These are phyloP conservation scores for Falco punctatus DNA, from an alignment of 2,113 vertebrate species.

Conservation along the genomic window DNA sequence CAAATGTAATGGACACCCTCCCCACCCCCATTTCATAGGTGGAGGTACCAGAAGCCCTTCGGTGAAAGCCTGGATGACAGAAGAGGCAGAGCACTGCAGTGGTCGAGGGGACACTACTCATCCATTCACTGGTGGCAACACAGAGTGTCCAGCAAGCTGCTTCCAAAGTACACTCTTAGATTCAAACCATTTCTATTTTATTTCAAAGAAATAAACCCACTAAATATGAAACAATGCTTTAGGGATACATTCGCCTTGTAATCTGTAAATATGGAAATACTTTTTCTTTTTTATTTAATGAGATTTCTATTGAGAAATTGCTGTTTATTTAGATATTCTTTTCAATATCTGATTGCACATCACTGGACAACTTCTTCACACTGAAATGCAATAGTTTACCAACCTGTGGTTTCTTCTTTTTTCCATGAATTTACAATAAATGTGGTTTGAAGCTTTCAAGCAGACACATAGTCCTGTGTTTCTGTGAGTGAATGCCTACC, in stretches of 20 bases:
- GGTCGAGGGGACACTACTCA: constrained; percentile 17
- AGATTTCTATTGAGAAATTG: constrained; percentile 69
- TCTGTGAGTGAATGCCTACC: constrained; percentile 34
- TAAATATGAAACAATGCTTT: constrained; percentile 53
- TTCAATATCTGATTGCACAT: constrained; percentile 49
- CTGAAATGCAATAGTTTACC: constrained; percentile 61
- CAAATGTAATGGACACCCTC: constrained; percentile 30
- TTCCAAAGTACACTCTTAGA: constrained; percentile 51
- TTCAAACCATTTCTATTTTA: constrained; percentile 41
- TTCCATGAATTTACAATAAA: constrained; percentile 73
- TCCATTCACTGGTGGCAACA: constrained; percentile 25
- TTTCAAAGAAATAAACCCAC: constrained; percentile 17
- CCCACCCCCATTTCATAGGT: constrained; percentile 71
- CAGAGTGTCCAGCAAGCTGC: constrained; percentile 53
- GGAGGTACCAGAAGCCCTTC: constrained; percentile 80
- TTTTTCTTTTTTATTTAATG: constrained; percentile 76
- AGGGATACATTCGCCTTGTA: constrained; percentile 57
- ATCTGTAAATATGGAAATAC: constrained; percentile 83
- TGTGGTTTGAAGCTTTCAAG: constrained; percentile 63
- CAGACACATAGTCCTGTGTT: constrained; percentile 41
- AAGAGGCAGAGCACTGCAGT: neutral
- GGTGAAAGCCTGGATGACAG: constrained; percentile 55
- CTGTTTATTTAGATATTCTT: constrained; percentile 64
- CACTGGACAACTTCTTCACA: constrained; percentile 59
- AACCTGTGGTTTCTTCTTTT: constrained; percentile 60